These are phyloP conservation scores for Xenopus tropicalis DNA, from an alignment of 2,113 vertebrate genomes.

Conservation along the genomic window UCB_Xtro_10.0 CM004444.2:92703001-92703500, in stretches of 20 bases:
- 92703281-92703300: background rate
- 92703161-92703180: slow-evolving; percentile 80
- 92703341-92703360: background rate
- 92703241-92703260: slow-evolving; percentile 71
- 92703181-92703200: slow-evolving; percentile 79
- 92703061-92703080: slow-evolving; percentile 63
- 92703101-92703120: slow-evolving; percentile 65
- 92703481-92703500: too few species aligned
- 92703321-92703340: background rate
- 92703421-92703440: too few species aligned
- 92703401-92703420: too few species aligned
- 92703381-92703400: too few species aligned
- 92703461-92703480: too few species aligned
- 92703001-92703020: slow-evolving; percentile 78
- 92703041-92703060: slow-evolving; percentile 75
- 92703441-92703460: too few species aligned
- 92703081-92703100: slow-evolving; percentile 64
- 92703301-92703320: background rate
- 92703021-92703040: slow-evolving; percentile 64
- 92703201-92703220: slow-evolving; percentile 71
- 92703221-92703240: slow-evolving; percentile 60
- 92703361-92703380: too few species aligned
- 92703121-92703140: slow-evolving; percentile 74
- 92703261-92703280: slow-evolving; percentile 39
- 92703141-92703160: slow-evolving; percentile 67